These are phyloP conservation scores for Temnothorax rugatulus DNA, from an alignment of 2,888 invertebrate species.

Conservation along the genomic window DNA sequence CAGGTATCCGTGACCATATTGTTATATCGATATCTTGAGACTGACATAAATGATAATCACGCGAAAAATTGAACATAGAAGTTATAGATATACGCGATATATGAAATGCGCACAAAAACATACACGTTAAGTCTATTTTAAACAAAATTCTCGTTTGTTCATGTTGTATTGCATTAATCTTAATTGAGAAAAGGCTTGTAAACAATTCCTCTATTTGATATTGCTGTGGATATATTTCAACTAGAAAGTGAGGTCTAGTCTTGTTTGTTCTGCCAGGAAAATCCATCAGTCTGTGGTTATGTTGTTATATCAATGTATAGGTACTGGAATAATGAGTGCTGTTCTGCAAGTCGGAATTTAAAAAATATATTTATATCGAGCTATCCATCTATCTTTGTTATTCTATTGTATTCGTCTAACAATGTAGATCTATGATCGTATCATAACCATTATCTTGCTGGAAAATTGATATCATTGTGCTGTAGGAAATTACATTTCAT, in stretches of 20 bases:
- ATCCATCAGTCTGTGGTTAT: neutral
- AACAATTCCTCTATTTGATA: neutral
- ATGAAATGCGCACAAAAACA: neutral
- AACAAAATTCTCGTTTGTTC: neutral
- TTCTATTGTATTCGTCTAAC: slow-evolving; percentile 11
- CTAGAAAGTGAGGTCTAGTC: neutral
- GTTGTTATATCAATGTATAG: slow-evolving; percentile 10
- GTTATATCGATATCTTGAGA: slow-evolving; percentile 16
- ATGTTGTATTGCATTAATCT: neutral
- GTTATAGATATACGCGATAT: neutral
- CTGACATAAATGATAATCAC: neutral
- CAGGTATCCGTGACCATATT: neutral
- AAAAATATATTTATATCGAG: slow-evolving; percentile 23
- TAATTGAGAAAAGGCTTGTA: neutral
- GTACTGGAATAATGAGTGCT: neutral
- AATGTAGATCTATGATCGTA: slow-evolving; percentile 23
- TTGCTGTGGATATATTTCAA: neutral
- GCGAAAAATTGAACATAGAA: neutral
- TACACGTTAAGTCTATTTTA: neutral
- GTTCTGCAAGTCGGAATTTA: slow-evolving; percentile 9
- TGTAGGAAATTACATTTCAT: neutral
- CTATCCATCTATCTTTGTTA: neutral
- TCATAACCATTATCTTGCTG: slow-evolving; percentile 5
- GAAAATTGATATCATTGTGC: slow-evolving; percentile 10
- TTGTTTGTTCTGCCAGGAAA: neutral